phyloP scores from a whole-genome alignment of 2,888 invertebrate genomes.

The Drosophila barbarae region DNA sequence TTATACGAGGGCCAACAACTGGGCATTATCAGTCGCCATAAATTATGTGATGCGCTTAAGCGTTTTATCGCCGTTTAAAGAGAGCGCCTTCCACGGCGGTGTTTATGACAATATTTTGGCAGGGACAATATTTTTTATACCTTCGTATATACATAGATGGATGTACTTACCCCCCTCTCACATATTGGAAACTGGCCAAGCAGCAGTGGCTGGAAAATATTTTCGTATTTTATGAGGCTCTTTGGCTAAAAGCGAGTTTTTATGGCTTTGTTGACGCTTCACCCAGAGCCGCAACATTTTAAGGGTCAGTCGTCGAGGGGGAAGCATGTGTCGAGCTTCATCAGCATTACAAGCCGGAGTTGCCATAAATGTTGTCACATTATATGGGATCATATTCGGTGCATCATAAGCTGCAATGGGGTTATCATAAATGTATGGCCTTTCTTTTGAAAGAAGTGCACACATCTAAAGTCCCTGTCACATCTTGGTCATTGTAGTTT shows the following conservation, averaged over 20 bases:
- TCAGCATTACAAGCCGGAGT: slow-evolving; percentile 14
- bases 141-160: not conserved
- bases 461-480: slow-evolving; percentile 3
- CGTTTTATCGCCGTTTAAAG: slow-evolving; percentile 71
- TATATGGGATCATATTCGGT: slow-evolving; percentile 24
- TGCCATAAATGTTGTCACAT: slow-evolving; percentile 26
- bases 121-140: slow-evolving; percentile 51
- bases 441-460: not conserved
- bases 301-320: slow-evolving; percentile 16
- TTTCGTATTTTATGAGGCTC: slow-evolving; percentile 48
- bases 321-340: slow-evolving; percentile 23
- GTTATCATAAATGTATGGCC: not conserved
- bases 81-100: slow-evolving; percentile 40
- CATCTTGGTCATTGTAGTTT: slow-evolving; percentile 1
- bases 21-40: slow-evolving; percentile 60
- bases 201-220: slow-evolving; percentile 16
- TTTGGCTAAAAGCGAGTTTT: slow-evolving; percentile 46
- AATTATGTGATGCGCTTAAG: slow-evolving; percentile 68
- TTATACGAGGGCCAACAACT: slow-evolving; percentile 34
- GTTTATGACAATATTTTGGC: slow-evolving; percentile 71
- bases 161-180: slow-evolving; percentile 1
- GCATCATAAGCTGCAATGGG: slow-evolving; percentile 21
- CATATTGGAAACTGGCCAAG: slow-evolving; percentile 64
- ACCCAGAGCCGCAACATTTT: slow-evolving; percentile 35
- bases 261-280: slow-evolving; percentile 55